Base-by-base conservation (phyloP, 1,140 invertebrate genomes). In the Tetragonula clypearis region DNA sequence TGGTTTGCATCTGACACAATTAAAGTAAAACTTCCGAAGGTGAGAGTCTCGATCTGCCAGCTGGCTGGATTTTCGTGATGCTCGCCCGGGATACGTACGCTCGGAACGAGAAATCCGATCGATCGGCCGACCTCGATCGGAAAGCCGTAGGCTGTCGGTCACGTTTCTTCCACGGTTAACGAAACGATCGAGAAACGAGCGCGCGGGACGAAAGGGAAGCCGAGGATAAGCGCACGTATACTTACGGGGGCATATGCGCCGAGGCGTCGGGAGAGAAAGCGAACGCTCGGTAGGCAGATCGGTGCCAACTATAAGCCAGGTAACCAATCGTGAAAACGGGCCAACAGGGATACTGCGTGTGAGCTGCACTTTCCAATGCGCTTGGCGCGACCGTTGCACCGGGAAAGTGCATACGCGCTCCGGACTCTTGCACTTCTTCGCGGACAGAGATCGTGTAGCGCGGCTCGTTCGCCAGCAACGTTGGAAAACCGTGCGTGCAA, bases 341-440 rank as follows among this genome's bases (percentile, higher is more conserved):
- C 56, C 41, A 65, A 62, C 17, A 19, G 15, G 15, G 78, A 65
- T 49, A 49, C 85, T 90, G 91, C 90, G 89, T 90, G 88, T 77
- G 85, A 90, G 89, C 72, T 75, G 80, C 82, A 92, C 92, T 93
- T 93, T 92, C 92, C 91, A 93, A 93, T 92, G 90, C 91, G 92
- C 90, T 92, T 91, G 92, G 90, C 84, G 82, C 82, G 85, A 85
- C 35, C 87, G 83, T 84, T 84, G 79, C 82, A 83, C 74, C 86
- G 89, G 87, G 90, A 91, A 90, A 90, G 90, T 91, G 75, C 82
- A 83, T 80, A 56, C n/a, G 72, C 74, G 72, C 26, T 79, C 77
- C 41, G 6, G 66, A n/a, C 66, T 65, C 77, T 62, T 58, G 41
- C 41, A 49, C 41, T 49, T 71, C 26, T 75, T 41, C n/a, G 49